Percentiles rank a stretch among this genome's conserved stretches.
Conservation (phyloP, 2,888 invertebrate species). For the Melanostoma scalare region DNA sequence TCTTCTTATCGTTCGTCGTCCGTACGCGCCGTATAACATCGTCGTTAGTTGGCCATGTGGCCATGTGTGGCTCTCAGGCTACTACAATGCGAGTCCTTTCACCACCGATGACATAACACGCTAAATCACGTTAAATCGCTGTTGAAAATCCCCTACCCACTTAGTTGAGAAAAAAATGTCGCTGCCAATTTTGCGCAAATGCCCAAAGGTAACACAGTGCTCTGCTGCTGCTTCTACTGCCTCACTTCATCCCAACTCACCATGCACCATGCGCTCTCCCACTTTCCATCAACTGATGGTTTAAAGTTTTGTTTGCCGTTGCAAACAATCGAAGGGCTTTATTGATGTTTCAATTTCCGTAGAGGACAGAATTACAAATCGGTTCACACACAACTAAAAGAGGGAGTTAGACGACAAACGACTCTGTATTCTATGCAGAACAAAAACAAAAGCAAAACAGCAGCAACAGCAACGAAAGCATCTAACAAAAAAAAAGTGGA, state of each 20-base stretch:
- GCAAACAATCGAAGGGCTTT: conserved; percentile 73
- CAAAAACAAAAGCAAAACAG: background rate
- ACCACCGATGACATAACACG: conserved; percentile 66
- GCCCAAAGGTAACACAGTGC: conserved; percentile 68
- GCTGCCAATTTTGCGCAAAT: conserved; percentile 68
- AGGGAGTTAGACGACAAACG: conserved; percentile 29
- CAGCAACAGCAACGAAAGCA: background rate
- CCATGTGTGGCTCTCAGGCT: conserved; percentile 32
- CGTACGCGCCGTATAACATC: background rate
- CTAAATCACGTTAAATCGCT: conserved; percentile 71
- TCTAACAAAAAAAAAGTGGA: conserved; percentile 52
- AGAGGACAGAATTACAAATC: conserved; percentile 76
- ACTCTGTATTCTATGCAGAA: conserved; percentile 26
- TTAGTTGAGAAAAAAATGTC: conserved; percentile 49
- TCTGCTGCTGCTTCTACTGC: conserved; percentile 4
- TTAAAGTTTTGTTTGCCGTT: conserved; percentile 62
- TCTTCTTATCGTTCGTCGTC: conserved; percentile 50
- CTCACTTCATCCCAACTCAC: background rate
- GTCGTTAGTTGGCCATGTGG: conserved; percentile 32
- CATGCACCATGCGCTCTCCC: background rate
- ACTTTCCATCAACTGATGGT: conserved; percentile 21
- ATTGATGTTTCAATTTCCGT: conserved; percentile 77
- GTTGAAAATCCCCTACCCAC: conserved; percentile 48
- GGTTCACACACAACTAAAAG: conserved; percentile 61
- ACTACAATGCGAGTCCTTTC: conserved; percentile 62